phyloP scores from a whole-genome alignment of 2,113 vertebrate genomes.

The Dipodomys stephensi region DNA sequence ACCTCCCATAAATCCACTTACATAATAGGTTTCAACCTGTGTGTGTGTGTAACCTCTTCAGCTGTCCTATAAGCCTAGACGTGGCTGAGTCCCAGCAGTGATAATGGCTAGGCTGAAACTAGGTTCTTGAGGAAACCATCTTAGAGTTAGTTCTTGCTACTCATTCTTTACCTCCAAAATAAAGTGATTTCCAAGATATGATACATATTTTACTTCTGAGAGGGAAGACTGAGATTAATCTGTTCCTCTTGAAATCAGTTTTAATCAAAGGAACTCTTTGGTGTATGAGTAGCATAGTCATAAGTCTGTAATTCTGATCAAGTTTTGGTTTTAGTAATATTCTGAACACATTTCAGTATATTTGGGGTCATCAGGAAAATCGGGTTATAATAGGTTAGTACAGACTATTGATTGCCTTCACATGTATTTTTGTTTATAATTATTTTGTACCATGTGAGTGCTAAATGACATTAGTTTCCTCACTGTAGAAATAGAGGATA shows the following conservation, averaged over 20 bases:
- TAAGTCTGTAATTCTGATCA: background rate
- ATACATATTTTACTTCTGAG: background rate
- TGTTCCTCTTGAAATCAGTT: background rate
- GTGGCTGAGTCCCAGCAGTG: background rate
- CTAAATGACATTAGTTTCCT: background rate
- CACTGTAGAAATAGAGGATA: background rate
- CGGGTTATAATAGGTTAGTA: background rate
- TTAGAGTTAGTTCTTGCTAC: background rate
- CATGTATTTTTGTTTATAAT: background rate
- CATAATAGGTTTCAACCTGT: background rate
- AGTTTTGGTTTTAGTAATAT: constrained; percentile 2
- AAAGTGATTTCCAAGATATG: background rate
- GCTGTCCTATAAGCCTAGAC: background rate
- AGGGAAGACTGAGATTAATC: background rate
- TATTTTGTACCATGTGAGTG: background rate
- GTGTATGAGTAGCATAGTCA: background rate
- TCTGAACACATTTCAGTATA: background rate
- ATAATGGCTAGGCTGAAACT: background rate
- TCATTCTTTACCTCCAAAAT: background rate
- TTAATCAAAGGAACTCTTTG: background rate
- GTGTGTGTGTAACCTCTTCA: background rate
- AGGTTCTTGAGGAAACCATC: background rate
- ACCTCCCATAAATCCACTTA: background rate
- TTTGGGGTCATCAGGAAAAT: background rate
- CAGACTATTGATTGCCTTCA: background rate